Percentiles rank a stretch among this genome's conserved stretches.
phyloP scores from a whole-genome alignment of 2,797 vertebrate genomes.

The Hybognathus amarus region DNA sequence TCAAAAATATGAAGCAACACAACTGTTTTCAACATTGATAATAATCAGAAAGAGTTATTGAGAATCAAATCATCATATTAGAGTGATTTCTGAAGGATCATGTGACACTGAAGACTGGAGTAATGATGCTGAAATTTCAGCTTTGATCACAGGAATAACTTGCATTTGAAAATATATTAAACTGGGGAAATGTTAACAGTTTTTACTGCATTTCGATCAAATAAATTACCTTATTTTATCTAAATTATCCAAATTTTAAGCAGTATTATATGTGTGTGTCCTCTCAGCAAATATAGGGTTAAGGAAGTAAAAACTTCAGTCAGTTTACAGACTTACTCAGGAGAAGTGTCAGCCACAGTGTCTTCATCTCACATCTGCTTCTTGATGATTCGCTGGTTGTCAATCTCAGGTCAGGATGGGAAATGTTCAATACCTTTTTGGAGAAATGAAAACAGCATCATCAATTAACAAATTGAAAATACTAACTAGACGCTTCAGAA shows the following conservation, averaged over 20 bases:
- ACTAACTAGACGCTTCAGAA: not conserved
- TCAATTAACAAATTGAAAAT: not conserved
- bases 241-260: not conserved
- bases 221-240: not conserved
- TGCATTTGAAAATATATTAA: not conserved
- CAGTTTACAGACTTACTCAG: slow-evolving; percentile 6
- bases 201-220: not conserved
- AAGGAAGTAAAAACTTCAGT: not conserved
- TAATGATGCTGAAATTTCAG: not conserved
- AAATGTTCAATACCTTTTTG: not conserved
- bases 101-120: not conserved
- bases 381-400: not conserved
- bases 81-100: not conserved
- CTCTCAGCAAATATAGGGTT: not conserved
- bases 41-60: not conserved
- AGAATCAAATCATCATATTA: not conserved
- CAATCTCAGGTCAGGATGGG: not conserved
- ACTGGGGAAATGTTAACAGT: not conserved
- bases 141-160: not conserved
- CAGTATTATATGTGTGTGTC: not conserved
- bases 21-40: not conserved
- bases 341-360: not conserved
- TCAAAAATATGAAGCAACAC: no score
- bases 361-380: not conserved
- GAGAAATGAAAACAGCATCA: not conserved